Conservation (phyloP, 2,888 invertebrate species). For the Eueremaeus valkanovi region DNA sequence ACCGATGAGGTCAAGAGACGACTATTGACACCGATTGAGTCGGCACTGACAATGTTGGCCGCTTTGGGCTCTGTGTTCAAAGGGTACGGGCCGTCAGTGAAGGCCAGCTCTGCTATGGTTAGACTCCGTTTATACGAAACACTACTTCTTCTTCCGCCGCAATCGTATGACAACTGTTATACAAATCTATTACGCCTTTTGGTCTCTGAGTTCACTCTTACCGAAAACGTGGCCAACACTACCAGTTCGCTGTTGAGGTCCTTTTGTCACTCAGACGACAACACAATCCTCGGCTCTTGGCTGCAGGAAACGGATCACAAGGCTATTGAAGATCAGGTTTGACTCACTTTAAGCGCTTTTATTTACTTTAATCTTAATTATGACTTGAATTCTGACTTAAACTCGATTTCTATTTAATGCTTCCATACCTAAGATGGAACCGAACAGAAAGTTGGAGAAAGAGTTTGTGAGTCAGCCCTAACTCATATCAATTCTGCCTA, state of each 20-base stretch:
- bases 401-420: slow-evolving; percentile 38
- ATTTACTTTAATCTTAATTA: background rate
- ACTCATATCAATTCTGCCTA: too few relatives aligned
- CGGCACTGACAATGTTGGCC: slow-evolving; percentile 87
- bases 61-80: slow-evolving; percentile 80
- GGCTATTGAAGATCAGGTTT: slow-evolving; percentile 93
- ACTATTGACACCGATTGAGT: slow-evolving; percentile 85
- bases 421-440: slow-evolving; percentile 64
- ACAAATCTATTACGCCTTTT: slow-evolving; percentile 83
- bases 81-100: slow-evolving; percentile 83
- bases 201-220: slow-evolving; percentile 86
- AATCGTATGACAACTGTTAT: slow-evolving; percentile 76
- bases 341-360: background rate
- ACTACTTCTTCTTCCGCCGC: slow-evolving; percentile 68
- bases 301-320: slow-evolving; percentile 93
- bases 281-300: slow-evolving; percentile 89
- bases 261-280: slow-evolving; percentile 83
- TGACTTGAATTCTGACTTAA: background rate
- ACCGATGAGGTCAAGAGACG: slow-evolving; percentile 87
- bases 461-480: slow-evolving; percentile 42
- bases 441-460: slow-evolving; percentile 70
- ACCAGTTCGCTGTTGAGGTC: slow-evolving; percentile 74
- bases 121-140: slow-evolving; percentile 88
- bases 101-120: slow-evolving; percentile 90
- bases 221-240: slow-evolving; percentile 88